Base-by-base conservation (phyloP, 1,140 invertebrate genomes). In the Colletes gigas region DNA sequence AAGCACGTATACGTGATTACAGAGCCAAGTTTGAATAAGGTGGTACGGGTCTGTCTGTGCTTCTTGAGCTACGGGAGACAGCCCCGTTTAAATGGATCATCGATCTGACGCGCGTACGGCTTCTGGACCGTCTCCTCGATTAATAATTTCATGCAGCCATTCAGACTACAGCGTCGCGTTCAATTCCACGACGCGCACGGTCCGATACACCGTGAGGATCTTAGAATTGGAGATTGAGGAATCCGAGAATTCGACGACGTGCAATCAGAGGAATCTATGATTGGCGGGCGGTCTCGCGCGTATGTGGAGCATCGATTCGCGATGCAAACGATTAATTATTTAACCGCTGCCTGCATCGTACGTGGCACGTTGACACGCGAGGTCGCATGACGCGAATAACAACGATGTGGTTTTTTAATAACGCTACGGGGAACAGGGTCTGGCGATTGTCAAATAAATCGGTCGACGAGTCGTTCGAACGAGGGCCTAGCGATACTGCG, bases 1-100 rank as follows among this genome's bases (percentile, higher is more conserved):
- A 86, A 82, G 85, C 87, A 88, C 80, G 84, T 85, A 85, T 80
- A 83, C 81, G 76, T 83, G 81, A 88, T 87, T 85, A 87, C 83
- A 87, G 83, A 68, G 83, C 57, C 59, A 78, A 77, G 75, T 84
- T 30, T 76, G 81, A 85, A 77, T 74, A 62, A 83, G 66, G 80
- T 50, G 66, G 80, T 50, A 77, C 54, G 47, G 65, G 59, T 57
- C 9, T 41, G 21, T 47, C 14, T 15, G 19, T 47, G 73, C 70
- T 78, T 78, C 74, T 85, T 82, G 67, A 78, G 69, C 57, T 30
- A 1, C 44, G 17, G 75, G 78, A 59, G 66, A 75, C 63, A 30
- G 57, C 55, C 68, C n/a, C 52, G 65, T 86, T 80, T 83, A 82
- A 86, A 86, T 50, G 70, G 75, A 86, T 86, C 77, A 79, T 84